Percentiles rank a stretch among this genome's conserved stretches.
Evolutionary conservation across 2,797 vertebrate genomes (phyloP).

Genomic region (Lagocephalus sceleratus): DNA sequence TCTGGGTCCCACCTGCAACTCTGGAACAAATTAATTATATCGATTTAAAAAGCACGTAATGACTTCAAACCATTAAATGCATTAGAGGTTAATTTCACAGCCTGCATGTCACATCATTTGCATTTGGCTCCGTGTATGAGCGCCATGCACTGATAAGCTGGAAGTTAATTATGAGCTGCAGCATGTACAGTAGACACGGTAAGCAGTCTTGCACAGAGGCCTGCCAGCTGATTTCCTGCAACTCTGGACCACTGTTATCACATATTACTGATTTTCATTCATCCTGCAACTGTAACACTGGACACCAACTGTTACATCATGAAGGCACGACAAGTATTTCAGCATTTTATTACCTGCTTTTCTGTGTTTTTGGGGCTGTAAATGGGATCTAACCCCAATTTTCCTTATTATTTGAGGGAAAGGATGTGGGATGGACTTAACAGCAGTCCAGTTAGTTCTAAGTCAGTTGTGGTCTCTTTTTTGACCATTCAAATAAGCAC

Average conservation of each 20-base stretch:
- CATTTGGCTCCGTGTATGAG: conserved; percentile 7
- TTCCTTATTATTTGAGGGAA: no score
- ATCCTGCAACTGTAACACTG: conserved; percentile 30
- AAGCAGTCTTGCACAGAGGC: conserved; percentile 5
- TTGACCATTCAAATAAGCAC: no score
- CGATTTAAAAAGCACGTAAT: conserved; percentile 55
- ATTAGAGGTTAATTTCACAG: conserved; percentile 39
- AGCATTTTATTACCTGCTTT: background rate
- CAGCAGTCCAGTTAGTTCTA: no score
- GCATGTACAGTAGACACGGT: conserved; percentile 13
- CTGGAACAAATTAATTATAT: conserved; percentile 59
- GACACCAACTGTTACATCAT: conserved; percentile 47
- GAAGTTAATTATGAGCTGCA: conserved; percentile 18
- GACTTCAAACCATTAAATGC: conserved; percentile 51
- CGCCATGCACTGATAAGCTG: background rate
- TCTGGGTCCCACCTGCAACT: conserved; percentile 50
- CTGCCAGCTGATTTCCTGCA: conserved; percentile 33
- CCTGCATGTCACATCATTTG: conserved; percentile 25
- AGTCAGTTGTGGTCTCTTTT: no score
- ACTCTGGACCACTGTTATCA: conserved; percentile 38
- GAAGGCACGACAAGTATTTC: conserved; percentile 27
- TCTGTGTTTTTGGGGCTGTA: no score
- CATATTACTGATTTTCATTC: conserved; percentile 47
- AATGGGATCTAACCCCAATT: no score
- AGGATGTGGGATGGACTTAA: no score